A percentile compares a stretch with the other conserved stretches of the same genome.
Conservation (phyloP, 2,113 vertebrate genomes). For the Dromaius novaehollandiae region DNA sequence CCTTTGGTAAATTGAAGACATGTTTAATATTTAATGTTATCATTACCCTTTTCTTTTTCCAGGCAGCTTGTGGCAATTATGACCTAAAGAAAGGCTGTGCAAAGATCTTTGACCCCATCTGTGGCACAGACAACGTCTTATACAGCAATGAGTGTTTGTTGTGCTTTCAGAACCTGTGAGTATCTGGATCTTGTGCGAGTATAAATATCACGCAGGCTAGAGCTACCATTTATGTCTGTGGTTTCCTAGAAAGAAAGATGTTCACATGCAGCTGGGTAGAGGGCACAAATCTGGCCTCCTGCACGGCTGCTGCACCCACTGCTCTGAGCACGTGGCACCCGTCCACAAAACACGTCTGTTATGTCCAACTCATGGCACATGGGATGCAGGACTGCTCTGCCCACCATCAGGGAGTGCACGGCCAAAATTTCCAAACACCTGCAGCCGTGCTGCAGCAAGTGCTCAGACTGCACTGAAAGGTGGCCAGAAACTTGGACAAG, state of each 20-base stretch:
- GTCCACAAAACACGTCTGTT: accelerated
- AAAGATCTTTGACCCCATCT: conserved; percentile 75
- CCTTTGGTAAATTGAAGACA: neutral
- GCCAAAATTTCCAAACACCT: neutral
- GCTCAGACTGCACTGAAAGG: neutral
- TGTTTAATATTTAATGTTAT: neutral
- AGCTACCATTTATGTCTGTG: neutral
- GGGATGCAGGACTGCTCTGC: neutral
- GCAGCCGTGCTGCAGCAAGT: neutral
- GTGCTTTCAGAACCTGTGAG: conserved; percentile 68
- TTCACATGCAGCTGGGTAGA: neutral
- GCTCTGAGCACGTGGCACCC: neutral
- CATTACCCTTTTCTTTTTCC: neutral
- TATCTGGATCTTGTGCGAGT: neutral
- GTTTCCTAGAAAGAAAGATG: conserved; percentile 44
- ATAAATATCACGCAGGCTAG: accelerated
- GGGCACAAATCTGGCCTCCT: neutral
- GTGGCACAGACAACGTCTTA: conserved; percentile 78
- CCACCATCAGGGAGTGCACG: neutral
- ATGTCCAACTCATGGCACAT: neutral
- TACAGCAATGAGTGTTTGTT: conserved; percentile 83
- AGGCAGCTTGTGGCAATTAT: conserved; percentile 36
- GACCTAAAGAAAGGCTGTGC: conserved; percentile 59
- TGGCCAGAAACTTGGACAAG: neutral
- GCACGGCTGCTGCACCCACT: neutral